Evolutionary conservation across 2,888 invertebrate species (phyloP), one percentile per base, ranked within the genome.

Genomic region (Epiblema foenella): DNA sequence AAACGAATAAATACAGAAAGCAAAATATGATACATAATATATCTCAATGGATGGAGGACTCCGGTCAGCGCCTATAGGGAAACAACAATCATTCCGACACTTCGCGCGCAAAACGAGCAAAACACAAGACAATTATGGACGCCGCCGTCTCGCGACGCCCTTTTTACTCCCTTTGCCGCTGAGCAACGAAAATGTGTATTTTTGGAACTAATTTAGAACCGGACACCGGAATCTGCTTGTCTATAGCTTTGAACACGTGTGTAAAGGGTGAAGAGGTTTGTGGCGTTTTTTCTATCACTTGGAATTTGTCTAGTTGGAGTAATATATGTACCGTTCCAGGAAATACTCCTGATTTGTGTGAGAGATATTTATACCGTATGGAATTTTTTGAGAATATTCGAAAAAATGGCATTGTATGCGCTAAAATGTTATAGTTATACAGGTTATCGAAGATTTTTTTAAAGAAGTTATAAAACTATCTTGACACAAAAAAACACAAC

Each of bases 81-180:
- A 78, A 77, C 79, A 79, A 82, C 81, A 81, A 81, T 82, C 80
- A 81, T 77, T 81, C 81, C 75, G 80, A 80, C 80, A 81, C 79
- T 76, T 76, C 76, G 75, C 80, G 77, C 74, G 67, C 81, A 86
- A 86, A 78, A 84, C 76, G 76, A 84, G 77, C 79, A 81, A 81
- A 79, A 83, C 79, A 74, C 75, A 72, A 81, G 76, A 82, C 83
- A 86, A 85, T 85, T 86, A 83, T 83, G 81, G 83, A 81, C 76
- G 78, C 81, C 78, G 72, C 75, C 68, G 79, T 75, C 77, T 81
- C 76, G 76, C 78, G 76, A 77, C 78, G 74, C 74, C 75, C 74
- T 77, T 77, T 81, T 81, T 83, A 80, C 77, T 81, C 81, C 74
- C 68, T 73, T 67, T 75, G 74, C 69, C 72, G 65, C 76, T 72